These are phyloP conservation scores for Macroramphosus scolopax DNA, from an alignment of 2,797 vertebrate genomes.

Conservation along the genomic window DNA sequence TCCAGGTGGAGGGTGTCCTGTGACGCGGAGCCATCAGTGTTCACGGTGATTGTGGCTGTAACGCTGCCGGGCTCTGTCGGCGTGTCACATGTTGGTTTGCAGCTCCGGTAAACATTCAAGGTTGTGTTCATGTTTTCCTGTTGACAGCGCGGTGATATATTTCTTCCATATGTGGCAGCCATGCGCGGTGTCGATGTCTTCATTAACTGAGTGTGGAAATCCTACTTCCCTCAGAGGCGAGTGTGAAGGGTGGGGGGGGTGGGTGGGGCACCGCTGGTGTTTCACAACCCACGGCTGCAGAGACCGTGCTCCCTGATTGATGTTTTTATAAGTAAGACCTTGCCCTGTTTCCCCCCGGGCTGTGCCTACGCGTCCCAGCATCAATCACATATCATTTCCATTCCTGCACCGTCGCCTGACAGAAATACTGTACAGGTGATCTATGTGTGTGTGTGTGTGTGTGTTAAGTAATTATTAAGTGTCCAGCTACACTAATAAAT, in stretches of 20 bases:
- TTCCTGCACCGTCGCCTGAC: conserved; percentile 72
- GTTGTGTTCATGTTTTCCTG: conserved; percentile 7
- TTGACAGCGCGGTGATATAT: conserved; percentile 22
- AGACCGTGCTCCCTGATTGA: conserved; percentile 73
- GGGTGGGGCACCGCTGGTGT: conserved; percentile 44
- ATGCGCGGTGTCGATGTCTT: conserved; percentile 31
- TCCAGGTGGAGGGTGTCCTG: conserved; percentile 2
- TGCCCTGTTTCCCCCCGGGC: conserved; percentile 71
- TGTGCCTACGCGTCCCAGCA: conserved; percentile 73
- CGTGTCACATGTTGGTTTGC: conserved; percentile 6
- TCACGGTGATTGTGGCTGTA: no score
- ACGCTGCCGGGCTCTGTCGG: no score
- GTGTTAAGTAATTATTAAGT: conserved; percentile 85
- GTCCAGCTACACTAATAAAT: conserved; percentile 77
- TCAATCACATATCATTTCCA: conserved; percentile 83
- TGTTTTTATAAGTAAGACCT: conserved; percentile 84
- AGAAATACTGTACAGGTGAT: conserved; percentile 84
- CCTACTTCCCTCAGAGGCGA: conserved; percentile 42
- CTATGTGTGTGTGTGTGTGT: conserved; percentile 64
- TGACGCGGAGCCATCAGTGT: no score
- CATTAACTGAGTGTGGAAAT: conserved; percentile 47
- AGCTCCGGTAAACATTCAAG: conserved; percentile 8
- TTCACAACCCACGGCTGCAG: conserved; percentile 63
- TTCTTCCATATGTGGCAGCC: conserved; percentile 27
- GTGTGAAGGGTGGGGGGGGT: conserved; percentile 45